phyloP scores from a whole-genome alignment of 92 coral and sea anemone species.

The Phenganax marumi region DNA sequence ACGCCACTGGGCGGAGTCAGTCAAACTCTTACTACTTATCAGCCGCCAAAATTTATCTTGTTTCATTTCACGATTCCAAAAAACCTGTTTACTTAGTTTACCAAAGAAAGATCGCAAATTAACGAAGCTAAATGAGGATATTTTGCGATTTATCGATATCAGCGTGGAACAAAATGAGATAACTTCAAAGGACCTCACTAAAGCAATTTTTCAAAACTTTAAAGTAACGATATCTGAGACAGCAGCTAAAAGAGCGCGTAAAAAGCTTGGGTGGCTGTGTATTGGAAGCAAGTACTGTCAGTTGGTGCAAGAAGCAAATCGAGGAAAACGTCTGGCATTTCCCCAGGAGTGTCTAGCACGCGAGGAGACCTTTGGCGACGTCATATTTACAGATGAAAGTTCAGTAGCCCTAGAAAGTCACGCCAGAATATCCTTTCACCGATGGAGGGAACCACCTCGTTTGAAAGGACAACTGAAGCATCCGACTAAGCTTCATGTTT shows the following conservation, averaged over 20 bases:
- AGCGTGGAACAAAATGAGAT: conserved; percentile 25
- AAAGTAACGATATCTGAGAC: conserved; percentile 20
- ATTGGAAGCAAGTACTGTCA: conserved; percentile 44
- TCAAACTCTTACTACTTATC: too few species aligned
- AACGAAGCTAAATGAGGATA: not conserved
- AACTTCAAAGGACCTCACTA: conserved; percentile 8
- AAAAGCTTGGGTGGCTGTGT: too few species aligned
- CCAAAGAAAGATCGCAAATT: not conserved
- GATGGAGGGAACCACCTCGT: too few species aligned
- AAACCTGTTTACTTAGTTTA: conserved; percentile 30
- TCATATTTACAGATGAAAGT: conserved; percentile 42
- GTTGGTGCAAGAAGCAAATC: conserved; percentile 39
- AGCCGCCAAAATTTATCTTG: conserved; percentile 31
- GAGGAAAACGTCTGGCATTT: conserved; percentile 26
- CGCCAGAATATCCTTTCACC: conserved; percentile 14
- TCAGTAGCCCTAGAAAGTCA: conserved; percentile 23
- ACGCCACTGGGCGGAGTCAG: too few species aligned
- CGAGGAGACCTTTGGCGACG: too few species aligned
- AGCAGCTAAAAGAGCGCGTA: conserved; percentile 22
- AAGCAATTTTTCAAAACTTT: not conserved
- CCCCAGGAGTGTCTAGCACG: not conserved
- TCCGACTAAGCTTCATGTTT: conserved; percentile 29
- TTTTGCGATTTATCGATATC: conserved; percentile 18
- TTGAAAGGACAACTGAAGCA: conserved; percentile 41
- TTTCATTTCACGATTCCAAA: conserved; percentile 47